A percentile compares a stretch with the other conserved stretches of the same genome.
phyloP scores from a whole-genome alignment of 2,113 vertebrate genomes.

The Hippocampus zosterae region DNA sequence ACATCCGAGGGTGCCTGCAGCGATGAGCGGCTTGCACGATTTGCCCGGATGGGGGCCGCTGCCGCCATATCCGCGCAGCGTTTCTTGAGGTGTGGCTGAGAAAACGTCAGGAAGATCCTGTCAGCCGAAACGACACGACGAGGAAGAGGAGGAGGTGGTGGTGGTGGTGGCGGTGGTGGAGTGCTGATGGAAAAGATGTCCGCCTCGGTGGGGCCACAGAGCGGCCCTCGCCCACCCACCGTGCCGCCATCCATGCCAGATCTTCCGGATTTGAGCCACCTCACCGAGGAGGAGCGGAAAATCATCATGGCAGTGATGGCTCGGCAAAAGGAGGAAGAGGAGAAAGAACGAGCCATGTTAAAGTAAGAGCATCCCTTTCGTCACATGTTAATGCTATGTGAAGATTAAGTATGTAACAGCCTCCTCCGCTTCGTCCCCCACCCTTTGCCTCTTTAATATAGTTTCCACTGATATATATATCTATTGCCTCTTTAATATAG shows the following conservation, averaged over 20 bases:
- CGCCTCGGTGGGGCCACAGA: conserved; percentile 87
- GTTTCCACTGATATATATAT: too few species aligned
- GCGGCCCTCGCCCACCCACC: conserved; percentile 90
- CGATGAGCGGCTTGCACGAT: conserved; percentile 78
- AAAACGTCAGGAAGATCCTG: conserved; percentile 62
- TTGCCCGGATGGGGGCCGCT: conserved; percentile 67
- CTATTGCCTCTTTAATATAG: not conserved
- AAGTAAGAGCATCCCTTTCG: conserved; percentile 81
- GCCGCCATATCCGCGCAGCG: conserved; percentile 59
- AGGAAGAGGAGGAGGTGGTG: conserved; percentile 17
- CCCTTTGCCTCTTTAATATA: not conserved
- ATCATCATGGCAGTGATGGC: conserved; percentile 98
- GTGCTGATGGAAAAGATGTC: conserved; percentile 80
- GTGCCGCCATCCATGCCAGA: conserved; percentile 89
- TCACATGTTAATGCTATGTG: conserved; percentile 11
- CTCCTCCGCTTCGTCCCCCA: not conserved
- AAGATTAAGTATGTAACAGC: not conserved
- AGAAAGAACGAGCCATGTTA: conserved; percentile 97
- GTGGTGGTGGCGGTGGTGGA: conserved; percentile 42
- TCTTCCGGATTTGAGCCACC: conserved; percentile 96
- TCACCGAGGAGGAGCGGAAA: conserved; percentile 96
- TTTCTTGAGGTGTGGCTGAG: conserved; percentile 77
- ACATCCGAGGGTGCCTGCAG: conserved; percentile 73
- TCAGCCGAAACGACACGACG: conserved; percentile 70
- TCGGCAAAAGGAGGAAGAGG: conserved; percentile 96